Evolutionary conservation across 2,888 invertebrate genomes (phyloP).

Genomic region (Chrysolina haemoptera): DNA sequence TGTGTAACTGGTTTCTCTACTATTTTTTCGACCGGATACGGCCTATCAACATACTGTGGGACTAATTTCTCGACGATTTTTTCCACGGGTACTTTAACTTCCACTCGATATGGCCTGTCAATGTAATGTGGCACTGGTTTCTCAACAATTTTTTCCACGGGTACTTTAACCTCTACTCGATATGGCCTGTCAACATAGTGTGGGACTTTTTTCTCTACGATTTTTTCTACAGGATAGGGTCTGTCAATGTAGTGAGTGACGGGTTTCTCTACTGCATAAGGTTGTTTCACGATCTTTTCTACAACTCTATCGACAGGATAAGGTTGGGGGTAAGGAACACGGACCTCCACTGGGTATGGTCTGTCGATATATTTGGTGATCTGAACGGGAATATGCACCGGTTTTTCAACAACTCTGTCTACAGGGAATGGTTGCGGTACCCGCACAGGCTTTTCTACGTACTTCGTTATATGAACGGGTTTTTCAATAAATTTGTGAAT

Average conservation of each 20-base stretch:
- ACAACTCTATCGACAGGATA: constrained; percentile 57
- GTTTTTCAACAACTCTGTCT: constrained; percentile 67
- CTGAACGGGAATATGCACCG: constrained; percentile 71
- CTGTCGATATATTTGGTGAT: constrained; percentile 73
- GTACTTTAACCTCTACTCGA: neutral
- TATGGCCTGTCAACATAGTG: constrained; percentile 70
- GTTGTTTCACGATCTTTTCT: constrained; percentile 51
- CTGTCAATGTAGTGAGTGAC: constrained; percentile 72
- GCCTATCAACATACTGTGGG: constrained; percentile 71
- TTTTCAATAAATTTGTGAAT: constrained; percentile 62
- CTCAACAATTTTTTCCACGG: constrained; percentile 66
- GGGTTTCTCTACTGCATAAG: constrained; percentile 61
- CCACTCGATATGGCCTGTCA: constrained; percentile 68
- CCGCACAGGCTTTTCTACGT: constrained; percentile 67
- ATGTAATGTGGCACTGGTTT: constrained; percentile 60
- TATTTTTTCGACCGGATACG: constrained; percentile 70
- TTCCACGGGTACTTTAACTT: constrained; percentile 69
- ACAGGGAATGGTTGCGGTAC: constrained; percentile 59
- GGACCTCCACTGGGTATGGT: constrained; percentile 63
- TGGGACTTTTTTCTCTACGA: constrained; percentile 73
- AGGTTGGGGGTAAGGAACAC: constrained; percentile 68
- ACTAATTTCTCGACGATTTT: constrained; percentile 69
- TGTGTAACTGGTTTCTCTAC: constrained; percentile 72
- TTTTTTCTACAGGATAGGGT: constrained; percentile 69
- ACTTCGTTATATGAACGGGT: constrained; percentile 65